These are phyloP conservation scores for Alosa sapidissima DNA, from an alignment of 2,797 vertebrate genomes.

Conservation along the genomic window DNA sequence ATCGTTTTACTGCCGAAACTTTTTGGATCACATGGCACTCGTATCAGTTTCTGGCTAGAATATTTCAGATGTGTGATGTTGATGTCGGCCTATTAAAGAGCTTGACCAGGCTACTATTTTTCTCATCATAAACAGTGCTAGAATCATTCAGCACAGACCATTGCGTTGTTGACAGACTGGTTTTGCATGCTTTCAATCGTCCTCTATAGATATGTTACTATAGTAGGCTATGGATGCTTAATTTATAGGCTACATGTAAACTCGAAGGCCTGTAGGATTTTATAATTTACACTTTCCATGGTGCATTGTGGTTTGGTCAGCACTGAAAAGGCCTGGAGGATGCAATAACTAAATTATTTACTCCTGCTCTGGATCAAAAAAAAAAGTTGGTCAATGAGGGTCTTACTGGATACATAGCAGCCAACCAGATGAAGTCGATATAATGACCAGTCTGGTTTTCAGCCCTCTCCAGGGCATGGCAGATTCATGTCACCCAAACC, in stretches of 20 bases:
- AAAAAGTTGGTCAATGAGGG: conserved; percentile 26
- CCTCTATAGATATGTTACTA: too few relatives aligned
- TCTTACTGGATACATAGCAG: conserved; percentile 49
- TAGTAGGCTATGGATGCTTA: too few relatives aligned
- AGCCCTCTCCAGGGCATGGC: conserved; percentile 41
- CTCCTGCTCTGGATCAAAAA: not conserved
- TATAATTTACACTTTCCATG: not conserved
- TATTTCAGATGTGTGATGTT: too few relatives aligned
- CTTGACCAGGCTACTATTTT: too few relatives aligned
- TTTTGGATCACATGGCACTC: too few relatives aligned
- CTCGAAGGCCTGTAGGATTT: not conserved
- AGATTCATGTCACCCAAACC: conserved; percentile 62
- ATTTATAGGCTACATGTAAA: not conserved
- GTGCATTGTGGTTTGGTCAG: not conserved
- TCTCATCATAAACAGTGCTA: not conserved
- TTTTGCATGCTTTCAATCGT: not conserved
- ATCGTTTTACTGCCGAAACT: too few relatives aligned
- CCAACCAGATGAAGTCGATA: conserved; percentile 62
- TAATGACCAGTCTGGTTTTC: conserved; percentile 44
- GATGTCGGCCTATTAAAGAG: too few relatives aligned
- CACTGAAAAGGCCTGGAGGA: not conserved
- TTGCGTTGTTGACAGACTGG: not conserved
- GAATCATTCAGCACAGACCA: not conserved
- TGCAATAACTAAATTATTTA: not conserved
- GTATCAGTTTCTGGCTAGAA: too few relatives aligned